phyloP scores from a whole-genome alignment of 2,797 vertebrate species.

The Clarias fuscus region DNA sequence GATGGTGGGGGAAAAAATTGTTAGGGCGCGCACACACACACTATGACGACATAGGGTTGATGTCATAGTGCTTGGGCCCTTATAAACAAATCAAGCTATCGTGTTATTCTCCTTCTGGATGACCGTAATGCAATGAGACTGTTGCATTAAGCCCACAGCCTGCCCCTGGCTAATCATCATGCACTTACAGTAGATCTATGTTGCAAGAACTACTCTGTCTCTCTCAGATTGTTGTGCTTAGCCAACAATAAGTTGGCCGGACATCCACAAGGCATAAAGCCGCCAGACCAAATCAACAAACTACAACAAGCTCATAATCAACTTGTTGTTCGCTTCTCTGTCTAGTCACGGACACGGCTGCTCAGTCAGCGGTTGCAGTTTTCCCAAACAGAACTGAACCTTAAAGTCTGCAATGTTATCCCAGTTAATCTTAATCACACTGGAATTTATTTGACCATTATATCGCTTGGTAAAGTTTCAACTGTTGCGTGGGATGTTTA shows the following conservation, averaged over 20 bases:
- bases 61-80: no score
- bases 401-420: neutral
- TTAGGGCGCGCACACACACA: no score
- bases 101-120: neutral
- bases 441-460: neutral
- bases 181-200: neutral
- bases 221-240: neutral
- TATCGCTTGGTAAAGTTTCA: neutral
- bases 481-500: neutral
- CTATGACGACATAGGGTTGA: no score
- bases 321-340: neutral
- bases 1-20: no score
- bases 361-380: neutral
- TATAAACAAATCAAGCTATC: neutral
- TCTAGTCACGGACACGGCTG: neutral
- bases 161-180: neutral
- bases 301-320: neutral
- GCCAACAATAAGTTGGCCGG: neutral
- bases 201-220: neutral
- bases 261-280: neutral
- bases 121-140: neutral
- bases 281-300: neutral
- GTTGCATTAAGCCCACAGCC: neutral
- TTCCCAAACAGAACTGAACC: neutral
- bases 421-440: neutral